phyloP scores from a whole-genome alignment of 2,888 invertebrate genomes.

The Papilio gigon region DNA sequence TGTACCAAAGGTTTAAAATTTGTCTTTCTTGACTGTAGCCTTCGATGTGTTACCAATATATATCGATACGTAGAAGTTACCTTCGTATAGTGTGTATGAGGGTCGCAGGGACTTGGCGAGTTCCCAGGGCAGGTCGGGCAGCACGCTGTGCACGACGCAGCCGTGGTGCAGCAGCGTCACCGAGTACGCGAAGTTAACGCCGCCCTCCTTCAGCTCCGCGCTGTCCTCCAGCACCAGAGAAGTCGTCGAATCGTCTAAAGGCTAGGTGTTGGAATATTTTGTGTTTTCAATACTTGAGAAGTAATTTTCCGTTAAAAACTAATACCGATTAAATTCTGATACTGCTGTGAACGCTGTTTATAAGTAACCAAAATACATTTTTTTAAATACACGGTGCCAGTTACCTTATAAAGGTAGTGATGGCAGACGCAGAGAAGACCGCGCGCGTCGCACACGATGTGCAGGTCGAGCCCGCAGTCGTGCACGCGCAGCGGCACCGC shows the following conservation, averaged over 20 bases:
- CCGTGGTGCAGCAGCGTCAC: conserved; percentile 92
- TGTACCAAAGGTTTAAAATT: too few relatives aligned
- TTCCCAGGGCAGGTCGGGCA: conserved; percentile 91
- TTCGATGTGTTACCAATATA: neutral
- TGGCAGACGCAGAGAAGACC: conserved; percentile 89
- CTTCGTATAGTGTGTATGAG: conserved; percentile 88
- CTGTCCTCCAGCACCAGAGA: conserved; percentile 78
- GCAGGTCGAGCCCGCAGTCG: conserved; percentile 90
- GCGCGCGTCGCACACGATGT: conserved; percentile 87
- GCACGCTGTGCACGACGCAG: conserved; percentile 90
- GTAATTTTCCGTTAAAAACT: too few relatives aligned
- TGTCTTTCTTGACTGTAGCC: too few relatives aligned
- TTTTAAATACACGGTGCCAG: too few relatives aligned
- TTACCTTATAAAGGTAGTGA: conserved; percentile 91
- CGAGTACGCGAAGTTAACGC: conserved; percentile 93
- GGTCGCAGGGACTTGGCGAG: conserved; percentile 89
- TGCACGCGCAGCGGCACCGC: conserved; percentile 90
- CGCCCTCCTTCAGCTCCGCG: conserved; percentile 82
- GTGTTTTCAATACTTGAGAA: too few relatives aligned
- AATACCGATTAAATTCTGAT: too few relatives aligned
- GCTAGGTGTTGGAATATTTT: conserved; percentile 52
- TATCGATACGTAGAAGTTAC: conserved; percentile 54
- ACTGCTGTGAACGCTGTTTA: too few relatives aligned
- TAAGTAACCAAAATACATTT: too few relatives aligned
- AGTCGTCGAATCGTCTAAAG: conserved; percentile 82